Evolutionary conservation across 2,797 vertebrate genomes (phyloP).

Genomic region (Danio jaintianensis): DNA sequence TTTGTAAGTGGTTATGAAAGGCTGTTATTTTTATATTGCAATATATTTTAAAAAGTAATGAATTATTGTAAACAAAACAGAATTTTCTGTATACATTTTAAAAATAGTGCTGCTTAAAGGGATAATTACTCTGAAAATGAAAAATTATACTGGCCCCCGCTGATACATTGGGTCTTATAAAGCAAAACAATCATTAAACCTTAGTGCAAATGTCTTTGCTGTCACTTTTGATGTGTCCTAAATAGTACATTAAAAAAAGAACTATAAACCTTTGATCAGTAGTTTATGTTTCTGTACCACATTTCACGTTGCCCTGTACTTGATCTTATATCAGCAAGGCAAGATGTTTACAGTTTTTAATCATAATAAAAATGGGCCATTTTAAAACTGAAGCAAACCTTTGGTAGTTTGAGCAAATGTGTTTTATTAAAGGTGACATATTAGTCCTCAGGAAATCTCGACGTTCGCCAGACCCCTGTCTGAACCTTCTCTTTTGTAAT

Average conservation of each 20-base stretch:
- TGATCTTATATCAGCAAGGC: background rate
- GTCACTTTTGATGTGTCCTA: background rate
- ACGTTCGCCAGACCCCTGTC: background rate
- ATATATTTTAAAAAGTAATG: background rate
- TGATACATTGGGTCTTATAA: too few relatives aligned
- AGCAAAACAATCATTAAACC: too few relatives aligned
- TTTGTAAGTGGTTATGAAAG: too few relatives aligned
- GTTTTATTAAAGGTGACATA: constrained; percentile 20
- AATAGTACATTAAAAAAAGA: background rate
- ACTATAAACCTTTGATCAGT: background rate
- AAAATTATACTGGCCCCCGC: too few relatives aligned
- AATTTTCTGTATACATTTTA: background rate
- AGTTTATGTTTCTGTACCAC: background rate
- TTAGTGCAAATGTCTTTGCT: background rate
- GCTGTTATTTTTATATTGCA: background rate
- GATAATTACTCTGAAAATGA: too few relatives aligned
- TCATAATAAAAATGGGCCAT: background rate
- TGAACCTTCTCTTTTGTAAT: constrained; percentile 8
- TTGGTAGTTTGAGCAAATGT: constrained; percentile 8
- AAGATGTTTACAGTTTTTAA: constrained; percentile 10
- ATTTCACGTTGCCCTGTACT: background rate
- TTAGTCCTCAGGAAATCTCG: constrained; percentile 9
- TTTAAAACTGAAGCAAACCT: background rate
- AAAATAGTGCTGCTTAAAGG: background rate
- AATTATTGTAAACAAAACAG: background rate